Evolutionary conservation across 2,113 vertebrate species (phyloP).

Genomic region (Narcine bancroftii): DNA sequence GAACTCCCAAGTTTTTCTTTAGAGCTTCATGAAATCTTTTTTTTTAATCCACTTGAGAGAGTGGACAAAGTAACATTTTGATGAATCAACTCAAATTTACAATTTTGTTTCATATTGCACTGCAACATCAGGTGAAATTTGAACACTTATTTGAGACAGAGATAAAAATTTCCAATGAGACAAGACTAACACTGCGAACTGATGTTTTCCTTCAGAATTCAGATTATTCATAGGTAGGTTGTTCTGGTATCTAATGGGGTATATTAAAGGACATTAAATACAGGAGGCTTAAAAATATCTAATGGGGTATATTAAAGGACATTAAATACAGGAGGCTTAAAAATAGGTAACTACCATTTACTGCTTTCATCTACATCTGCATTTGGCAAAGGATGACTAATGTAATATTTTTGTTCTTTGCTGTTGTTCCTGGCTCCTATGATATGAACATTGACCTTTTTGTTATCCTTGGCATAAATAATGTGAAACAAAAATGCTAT

Average conservation of each 20-base stretch:
- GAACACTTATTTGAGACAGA: background rate
- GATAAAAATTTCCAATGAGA: background rate
- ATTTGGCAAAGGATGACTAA: background rate
- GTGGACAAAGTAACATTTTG: background rate
- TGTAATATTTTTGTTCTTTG: background rate
- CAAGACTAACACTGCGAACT: background rate
- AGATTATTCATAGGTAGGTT: background rate
- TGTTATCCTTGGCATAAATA: background rate
- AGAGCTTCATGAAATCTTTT: background rate
- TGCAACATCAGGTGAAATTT: background rate
- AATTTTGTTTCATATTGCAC: background rate
- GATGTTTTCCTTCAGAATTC: background rate
- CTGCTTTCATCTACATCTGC: background rate
- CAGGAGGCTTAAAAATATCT: background rate
- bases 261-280: background rate
- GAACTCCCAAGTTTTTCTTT: background rate
- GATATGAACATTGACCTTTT: background rate
- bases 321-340: background rate
- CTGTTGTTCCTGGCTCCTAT: background rate
- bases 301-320: background rate
- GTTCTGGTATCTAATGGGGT: background rate
- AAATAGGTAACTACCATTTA: background rate
- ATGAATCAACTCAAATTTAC: no score
- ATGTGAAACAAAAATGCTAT: background rate
- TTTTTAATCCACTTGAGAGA: background rate